Base-by-base conservation (phyloP, 2,113 vertebrate genomes). In the Dendropsophus ebraccatus region DNA sequence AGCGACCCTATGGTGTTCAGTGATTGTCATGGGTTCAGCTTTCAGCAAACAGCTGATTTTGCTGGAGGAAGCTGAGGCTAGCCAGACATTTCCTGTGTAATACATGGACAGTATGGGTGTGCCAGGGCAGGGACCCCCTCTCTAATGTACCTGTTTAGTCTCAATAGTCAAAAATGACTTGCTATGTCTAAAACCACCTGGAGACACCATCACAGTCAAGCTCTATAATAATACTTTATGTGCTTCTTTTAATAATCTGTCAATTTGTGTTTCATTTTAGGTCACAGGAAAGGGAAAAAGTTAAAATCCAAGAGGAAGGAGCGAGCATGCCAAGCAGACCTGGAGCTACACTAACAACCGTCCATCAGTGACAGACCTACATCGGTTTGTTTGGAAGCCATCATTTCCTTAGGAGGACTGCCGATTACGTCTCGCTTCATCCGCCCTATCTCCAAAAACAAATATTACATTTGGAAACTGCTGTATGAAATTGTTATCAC, bases 251-350 rank as follows among this genome's bases (percentile, higher is more conserved):
- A 21, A 19, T 23, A 23, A n/a, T 17, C n/a, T 37, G 23, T 72
- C 35, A 2, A 37, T 32, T 75, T 49, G 45, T 75, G 11, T 84
- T 62, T 76, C 5, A 14, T 54, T 80, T 86, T 86, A 86, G 76
- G 84, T 72, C 52, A 86, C 65, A 80, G 84, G n/a, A 86, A 69
- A 73, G 60, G 76, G 72, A 56, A 81, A 30, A 16, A 37, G 58
- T 70, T 52, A 73, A 49, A 85, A 56, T 35, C 23, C n/a, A 75
- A 81, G 73, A 86, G 84, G 84, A 86, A 86, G 35, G 25, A 35
- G 74, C 45, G 25, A 50, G 49, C 49, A 47, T 52, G 80, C 41
- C 45, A 37, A 80, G 41, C 49, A 73, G 35, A 23, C 56, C 56
- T 47, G 30, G 21, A 80, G 32, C 50, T 4, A 70, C 25, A 79